phyloP scores from a whole-genome alignment of 64 coral and sea anemone genomes.

The Actinia equina region DNA sequence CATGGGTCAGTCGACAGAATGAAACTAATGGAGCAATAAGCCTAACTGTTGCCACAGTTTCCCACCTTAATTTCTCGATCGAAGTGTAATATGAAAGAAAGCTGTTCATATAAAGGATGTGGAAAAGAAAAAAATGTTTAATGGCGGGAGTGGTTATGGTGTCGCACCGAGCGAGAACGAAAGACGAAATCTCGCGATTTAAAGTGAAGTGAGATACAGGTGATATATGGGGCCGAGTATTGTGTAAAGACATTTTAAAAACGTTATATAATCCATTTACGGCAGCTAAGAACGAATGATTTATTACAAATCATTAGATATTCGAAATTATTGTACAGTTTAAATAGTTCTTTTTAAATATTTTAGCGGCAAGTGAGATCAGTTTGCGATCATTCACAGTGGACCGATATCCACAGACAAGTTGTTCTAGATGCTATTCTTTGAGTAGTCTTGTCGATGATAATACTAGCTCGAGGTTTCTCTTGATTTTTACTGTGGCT shows the following conservation, averaged over 20 bases:
- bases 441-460: neutral
- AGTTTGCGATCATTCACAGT: neutral
- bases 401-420: conserved; percentile 7
- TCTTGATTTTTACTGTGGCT: neutral
- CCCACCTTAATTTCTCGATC: neutral
- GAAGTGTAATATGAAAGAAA: neutral
- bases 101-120: neutral
- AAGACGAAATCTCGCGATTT: conserved; percentile 10
- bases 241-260: conserved; percentile 21
- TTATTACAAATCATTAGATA: conserved; percentile 27
- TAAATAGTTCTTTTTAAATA: conserved; percentile 16
- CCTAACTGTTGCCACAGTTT: neutral
- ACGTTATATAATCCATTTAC: conserved; percentile 18
- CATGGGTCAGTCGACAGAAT: neutral
- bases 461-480: neutral
- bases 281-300: conserved; percentile 16
- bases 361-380: conserved; percentile 22
- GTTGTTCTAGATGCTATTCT: conserved; percentile 1
- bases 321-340: conserved; percentile 20
- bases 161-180: neutral
- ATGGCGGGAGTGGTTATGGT: neutral
- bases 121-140: neutral
- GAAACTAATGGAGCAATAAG: neutral
- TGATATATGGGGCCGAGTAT: conserved; percentile 9
- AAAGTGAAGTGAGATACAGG: conserved; percentile 11